phyloP scores from a whole-genome alignment of 92 coral and sea anemone species.

The Parazoanthus atlanticus region DNA sequence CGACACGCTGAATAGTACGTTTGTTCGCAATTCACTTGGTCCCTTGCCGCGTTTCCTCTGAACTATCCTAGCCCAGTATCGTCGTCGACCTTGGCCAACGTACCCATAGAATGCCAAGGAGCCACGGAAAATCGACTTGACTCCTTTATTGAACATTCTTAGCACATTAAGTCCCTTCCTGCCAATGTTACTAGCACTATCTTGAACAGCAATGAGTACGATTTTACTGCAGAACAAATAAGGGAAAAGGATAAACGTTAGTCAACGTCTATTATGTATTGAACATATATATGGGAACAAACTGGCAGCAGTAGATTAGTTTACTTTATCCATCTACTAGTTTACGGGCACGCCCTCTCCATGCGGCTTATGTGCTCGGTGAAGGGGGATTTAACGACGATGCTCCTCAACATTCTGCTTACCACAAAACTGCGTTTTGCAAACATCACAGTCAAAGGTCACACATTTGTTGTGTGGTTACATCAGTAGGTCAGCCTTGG shows the following conservation, averaged over 20 bases:
- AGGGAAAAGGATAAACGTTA: neutral
- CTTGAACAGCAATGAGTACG: slow-evolving; percentile 57
- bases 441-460: too few species aligned
- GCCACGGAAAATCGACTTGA: slow-evolving; percentile 17
- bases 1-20: neutral
- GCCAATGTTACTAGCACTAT: slow-evolving; percentile 38
- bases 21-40: slow-evolving; percentile 39
- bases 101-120: slow-evolving; percentile 29
- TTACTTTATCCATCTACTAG: too few species aligned
- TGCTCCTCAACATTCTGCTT: too few species aligned
- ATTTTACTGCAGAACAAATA: slow-evolving; percentile 24
- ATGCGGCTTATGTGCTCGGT: too few species aligned
- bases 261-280: neutral
- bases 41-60: slow-evolving; percentile 20
- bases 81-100: slow-evolving; percentile 25
- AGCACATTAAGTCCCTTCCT: slow-evolving; percentile 50
- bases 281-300: neutral
- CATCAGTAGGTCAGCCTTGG: too few species aligned
- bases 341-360: too few species aligned
- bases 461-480: too few species aligned
- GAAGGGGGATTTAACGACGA: too few species aligned
- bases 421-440: too few species aligned
- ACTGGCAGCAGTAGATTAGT: neutral
- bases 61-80: slow-evolving; percentile 33
- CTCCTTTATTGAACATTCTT: slow-evolving; percentile 10